These are phyloP conservation scores for Danaus chrysippus DNA, from an alignment of 2,888 invertebrate species.

Conservation along the genomic window DNA sequence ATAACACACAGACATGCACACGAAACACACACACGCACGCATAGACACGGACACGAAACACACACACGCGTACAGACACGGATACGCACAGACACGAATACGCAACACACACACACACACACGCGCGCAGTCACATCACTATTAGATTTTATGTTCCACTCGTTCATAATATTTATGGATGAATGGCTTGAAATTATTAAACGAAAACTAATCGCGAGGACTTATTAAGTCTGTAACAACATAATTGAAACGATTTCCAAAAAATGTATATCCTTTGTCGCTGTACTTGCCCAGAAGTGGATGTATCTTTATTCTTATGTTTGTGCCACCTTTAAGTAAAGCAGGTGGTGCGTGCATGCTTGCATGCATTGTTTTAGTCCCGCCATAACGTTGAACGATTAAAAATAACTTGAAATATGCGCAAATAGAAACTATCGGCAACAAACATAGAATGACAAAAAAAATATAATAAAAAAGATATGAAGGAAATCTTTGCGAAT, in stretches of 20 bases:
- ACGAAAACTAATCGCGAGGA: neutral
- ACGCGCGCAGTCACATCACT: neutral
- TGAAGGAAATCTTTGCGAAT: conserved; percentile 31
- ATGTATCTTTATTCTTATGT: conserved; percentile 63
- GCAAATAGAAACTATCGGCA: conserved; percentile 23
- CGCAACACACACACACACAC: conserved; percentile 3
- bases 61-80: neutral
- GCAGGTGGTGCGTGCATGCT: too few relatives aligned
- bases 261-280: conserved; percentile 32
- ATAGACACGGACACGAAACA: neutral
- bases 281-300: conserved; percentile 75
- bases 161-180: too few relatives aligned
- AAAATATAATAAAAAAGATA: conserved; percentile 2
- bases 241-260: neutral
- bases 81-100: neutral
- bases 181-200: too few relatives aligned
- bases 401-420: conserved; percentile 29
- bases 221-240: neutral
- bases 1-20: neutral
- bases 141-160: too few relatives aligned
- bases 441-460: neutral
- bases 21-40: neutral
- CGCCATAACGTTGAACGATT: conserved; percentile 41
- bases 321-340: conserved; percentile 58
- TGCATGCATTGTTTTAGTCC: conserved; percentile 36